phyloP scores from a whole-genome alignment of 2,797 vertebrate species.

The Limosa lapponica region DNA sequence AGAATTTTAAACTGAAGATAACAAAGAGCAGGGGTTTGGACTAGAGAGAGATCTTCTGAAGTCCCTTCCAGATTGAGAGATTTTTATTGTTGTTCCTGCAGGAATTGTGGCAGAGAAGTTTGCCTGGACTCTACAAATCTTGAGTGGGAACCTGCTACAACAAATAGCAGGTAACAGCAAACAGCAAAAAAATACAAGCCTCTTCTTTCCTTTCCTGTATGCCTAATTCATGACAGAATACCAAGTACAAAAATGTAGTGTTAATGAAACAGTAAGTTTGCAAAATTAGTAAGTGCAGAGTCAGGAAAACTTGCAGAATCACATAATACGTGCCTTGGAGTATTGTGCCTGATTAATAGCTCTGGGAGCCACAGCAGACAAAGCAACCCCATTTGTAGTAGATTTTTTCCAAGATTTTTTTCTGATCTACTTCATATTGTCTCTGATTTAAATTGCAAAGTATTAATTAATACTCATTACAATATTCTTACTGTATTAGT shows the following conservation, averaged over 20 bases:
- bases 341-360: neutral
- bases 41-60: neutral
- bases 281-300: slow-evolving; percentile 23
- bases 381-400: neutral
- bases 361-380: neutral
- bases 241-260: neutral
- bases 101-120: neutral
- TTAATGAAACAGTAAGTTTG: neutral
- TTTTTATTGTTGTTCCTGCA: neutral
- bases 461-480: slow-evolving; percentile 31
- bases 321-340: neutral
- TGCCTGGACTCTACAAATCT: neutral
- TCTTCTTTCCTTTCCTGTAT: neutral
- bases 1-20: neutral
- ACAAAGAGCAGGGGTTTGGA: neutral
- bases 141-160: neutral
- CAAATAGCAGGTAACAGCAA: neutral
- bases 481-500: slow-evolving; percentile 16
- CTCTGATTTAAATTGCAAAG: slow-evolving; percentile 32
- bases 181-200: neutral
- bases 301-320: slow-evolving; percentile 31
- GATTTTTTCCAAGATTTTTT: neutral
- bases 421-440: neutral
- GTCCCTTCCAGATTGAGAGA: neutral
- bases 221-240: neutral